Evolutionary conservation across 2,113 vertebrate genomes (phyloP).

Genomic region (Electrona antarctica): DNA sequence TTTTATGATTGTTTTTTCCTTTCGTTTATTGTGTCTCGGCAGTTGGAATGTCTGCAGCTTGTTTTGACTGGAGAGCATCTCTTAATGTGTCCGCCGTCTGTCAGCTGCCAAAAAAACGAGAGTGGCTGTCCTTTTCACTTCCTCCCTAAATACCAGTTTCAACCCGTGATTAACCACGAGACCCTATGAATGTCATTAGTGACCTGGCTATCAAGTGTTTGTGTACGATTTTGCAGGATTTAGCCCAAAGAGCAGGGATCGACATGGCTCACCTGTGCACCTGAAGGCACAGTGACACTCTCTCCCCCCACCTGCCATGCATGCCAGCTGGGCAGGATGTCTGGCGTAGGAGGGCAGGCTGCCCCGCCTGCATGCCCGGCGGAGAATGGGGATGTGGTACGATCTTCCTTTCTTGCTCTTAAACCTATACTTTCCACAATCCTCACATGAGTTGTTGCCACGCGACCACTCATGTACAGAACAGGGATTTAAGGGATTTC

Average conservation of each 20-base stretch:
- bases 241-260: background rate
- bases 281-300: constrained; percentile 1
- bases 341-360: constrained; percentile 33
- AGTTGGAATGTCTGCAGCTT: constrained; percentile 45
- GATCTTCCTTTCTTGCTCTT: constrained; percentile 9
- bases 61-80: constrained; percentile 60
- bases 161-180: too few species aligned
- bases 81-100: constrained; percentile 51
- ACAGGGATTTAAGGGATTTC: too few species aligned
- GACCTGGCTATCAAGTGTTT: too few species aligned
- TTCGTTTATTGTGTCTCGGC: constrained; percentile 30
- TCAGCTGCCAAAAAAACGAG: constrained; percentile 15
- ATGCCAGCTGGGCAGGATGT: constrained; percentile 50
- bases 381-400: constrained; percentile 19
- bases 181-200: too few species aligned
- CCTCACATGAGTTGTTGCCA: background rate
- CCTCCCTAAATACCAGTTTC: constrained; percentile 34
- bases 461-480: background rate
- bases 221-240: too few species aligned
- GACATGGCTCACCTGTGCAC: constrained; percentile 2
- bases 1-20: constrained; percentile 45
- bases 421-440: constrained; percentile 9
- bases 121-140: constrained; percentile 42
- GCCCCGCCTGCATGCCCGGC: constrained; percentile 13
- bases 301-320: background rate